phyloP scores from a whole-genome alignment of 1,140 invertebrate genomes.

The Drosophila sp. region DNA sequence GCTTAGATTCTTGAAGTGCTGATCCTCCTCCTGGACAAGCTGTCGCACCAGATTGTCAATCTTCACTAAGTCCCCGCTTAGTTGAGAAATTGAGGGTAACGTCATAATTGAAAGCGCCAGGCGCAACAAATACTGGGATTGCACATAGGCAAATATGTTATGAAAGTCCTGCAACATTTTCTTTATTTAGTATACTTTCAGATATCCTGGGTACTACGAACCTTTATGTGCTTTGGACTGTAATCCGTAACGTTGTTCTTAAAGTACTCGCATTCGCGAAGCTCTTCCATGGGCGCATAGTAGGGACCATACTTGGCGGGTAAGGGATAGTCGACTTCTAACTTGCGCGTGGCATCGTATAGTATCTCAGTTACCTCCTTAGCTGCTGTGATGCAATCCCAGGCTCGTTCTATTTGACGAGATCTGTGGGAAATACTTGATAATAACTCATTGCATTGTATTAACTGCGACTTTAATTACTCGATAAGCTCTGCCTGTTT shows the following conservation, averaged over 20 bases:
- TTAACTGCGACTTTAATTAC: constrained; percentile 42
- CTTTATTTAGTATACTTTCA: neutral
- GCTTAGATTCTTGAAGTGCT: constrained; percentile 77
- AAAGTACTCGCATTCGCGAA: constrained; percentile 83
- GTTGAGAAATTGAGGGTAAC: constrained; percentile 69
- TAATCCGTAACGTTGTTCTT: constrained; percentile 83
- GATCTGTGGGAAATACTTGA: constrained; percentile 60
- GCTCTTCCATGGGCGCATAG: constrained; percentile 81
- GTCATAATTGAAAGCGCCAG: constrained; percentile 78
- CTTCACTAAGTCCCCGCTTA: constrained; percentile 70
- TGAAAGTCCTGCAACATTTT: constrained; percentile 71
- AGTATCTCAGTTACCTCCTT: constrained; percentile 82
- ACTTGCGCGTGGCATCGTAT: constrained; percentile 79
- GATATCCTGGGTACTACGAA: constrained; percentile 10
- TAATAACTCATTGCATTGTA: too few relatives aligned
- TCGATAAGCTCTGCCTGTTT: constrained; percentile 80
- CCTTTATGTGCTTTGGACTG: constrained; percentile 83
- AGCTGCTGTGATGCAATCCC: constrained; percentile 82
- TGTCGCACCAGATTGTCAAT: constrained; percentile 74
- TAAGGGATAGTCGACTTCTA: constrained; percentile 73
- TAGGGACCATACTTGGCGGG: constrained; percentile 64
- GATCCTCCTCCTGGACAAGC: constrained; percentile 78
- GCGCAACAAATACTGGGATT: constrained; percentile 80
- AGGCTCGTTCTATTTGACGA: constrained; percentile 79
- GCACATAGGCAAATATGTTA: constrained; percentile 84